Base-by-base conservation (phyloP, 2,888 invertebrate genomes). In the Ectemnius cavifrons region DNA sequence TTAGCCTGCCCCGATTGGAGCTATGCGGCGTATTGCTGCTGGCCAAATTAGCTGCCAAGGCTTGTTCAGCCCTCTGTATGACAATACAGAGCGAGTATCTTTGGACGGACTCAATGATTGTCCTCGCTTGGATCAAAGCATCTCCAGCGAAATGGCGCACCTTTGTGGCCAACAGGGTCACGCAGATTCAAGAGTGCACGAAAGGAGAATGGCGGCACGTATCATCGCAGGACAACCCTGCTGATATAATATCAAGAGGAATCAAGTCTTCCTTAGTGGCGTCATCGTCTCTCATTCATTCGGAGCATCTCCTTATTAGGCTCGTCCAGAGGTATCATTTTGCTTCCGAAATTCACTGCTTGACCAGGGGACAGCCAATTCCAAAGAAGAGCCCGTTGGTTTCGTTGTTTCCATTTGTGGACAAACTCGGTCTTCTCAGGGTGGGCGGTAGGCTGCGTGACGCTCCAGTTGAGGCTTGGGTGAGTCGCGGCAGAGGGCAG, bases 1-100 rank as follows among this genome's bases (percentile, higher is more conserved):
- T 63, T 0, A 13, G 23, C 5, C 4, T 68, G 20, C 63, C 68
- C 0, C 63, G 63, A 5, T 18, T 68, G 8, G 68, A 68, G 11
- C 14, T 66, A 1, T 59, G 66, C 14, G 62, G 61, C 2, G 57
- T 62, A 4, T 3, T 62, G 2, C 11, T 68, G 16, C 18, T 58
- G 6, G 14, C 47, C 13, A 27, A 58, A 47, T 18, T 58, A 16
- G 57, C 16, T 0, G 1, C 13, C 2, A 18, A 11, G 8, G 46
- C 14, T 0, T 3, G 16, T 5, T 1, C 8, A 0, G 61, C 49
- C 0, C 11, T 67, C 2, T 4, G 45, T 0, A 6, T 60, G 1
- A 4, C n/a, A 2, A 18, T 52, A 4, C 13, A 16, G 3, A 2
- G 16, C 2, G 67, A 61, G 16, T 11, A 18, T 20, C 61, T 37